Percentiles rank a stretch among this genome's conserved stretches.
Conservation (phyloP, 2,797 vertebrate genomes). For the Labroides dimidiatus region DNA sequence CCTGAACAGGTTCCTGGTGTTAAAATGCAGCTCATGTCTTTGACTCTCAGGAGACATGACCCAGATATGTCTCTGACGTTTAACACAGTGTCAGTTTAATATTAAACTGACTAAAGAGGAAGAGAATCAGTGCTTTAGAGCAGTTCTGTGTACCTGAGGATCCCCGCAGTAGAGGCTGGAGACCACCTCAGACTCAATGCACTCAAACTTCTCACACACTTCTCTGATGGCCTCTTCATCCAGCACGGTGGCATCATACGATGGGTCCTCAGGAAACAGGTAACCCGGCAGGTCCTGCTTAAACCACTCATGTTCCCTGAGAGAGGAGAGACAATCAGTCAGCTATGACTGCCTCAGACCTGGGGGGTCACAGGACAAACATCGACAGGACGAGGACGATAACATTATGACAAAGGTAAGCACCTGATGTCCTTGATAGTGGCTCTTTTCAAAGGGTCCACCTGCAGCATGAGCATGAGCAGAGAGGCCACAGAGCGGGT, state of each 20-base stretch:
- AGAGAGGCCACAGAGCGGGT: slow-evolving; percentile 93
- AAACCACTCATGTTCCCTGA: slow-evolving; percentile 96
- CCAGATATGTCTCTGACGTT: no score
- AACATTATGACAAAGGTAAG: not conserved
- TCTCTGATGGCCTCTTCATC: slow-evolving; percentile 96
- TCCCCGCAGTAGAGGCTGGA: slow-evolving; percentile 96
- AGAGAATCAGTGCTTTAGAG: no score
- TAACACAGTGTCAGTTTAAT: no score
- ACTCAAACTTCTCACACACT: slow-evolving; percentile 98
- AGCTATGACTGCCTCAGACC: not conserved
- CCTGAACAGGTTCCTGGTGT: no score
- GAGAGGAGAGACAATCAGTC: slow-evolving; percentile 7
- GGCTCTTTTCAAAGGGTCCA: slow-evolving; percentile 96
- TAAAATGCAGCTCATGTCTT: no score
- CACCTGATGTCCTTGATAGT: slow-evolving; percentile 99
- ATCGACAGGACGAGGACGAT: no score
- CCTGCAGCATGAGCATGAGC: slow-evolving; percentile 97
- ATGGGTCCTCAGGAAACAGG: slow-evolving; percentile 97
- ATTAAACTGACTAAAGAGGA: no score
- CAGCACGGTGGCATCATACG: slow-evolving; percentile 92
- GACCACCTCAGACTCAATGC: slow-evolving; percentile 93
- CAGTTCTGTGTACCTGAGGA: slow-evolving; percentile 82
- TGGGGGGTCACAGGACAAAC: not conserved
- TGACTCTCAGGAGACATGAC: no score
- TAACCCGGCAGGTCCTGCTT: slow-evolving; percentile 96